These are phyloP conservation scores for Conomelus anceps DNA, from an alignment of 2,888 invertebrate species.

Conservation along the genomic window DNA sequence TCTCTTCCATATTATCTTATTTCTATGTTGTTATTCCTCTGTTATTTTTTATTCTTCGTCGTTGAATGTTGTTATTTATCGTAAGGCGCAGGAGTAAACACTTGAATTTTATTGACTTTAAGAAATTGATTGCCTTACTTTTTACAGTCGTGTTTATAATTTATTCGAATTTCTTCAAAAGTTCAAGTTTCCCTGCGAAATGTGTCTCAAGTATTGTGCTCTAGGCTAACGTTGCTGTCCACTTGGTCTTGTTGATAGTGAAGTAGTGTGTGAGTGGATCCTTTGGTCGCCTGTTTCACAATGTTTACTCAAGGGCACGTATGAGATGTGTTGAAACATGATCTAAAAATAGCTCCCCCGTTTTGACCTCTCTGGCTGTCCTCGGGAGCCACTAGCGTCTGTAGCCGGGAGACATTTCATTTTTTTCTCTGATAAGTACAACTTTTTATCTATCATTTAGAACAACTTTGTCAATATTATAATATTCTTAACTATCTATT, in stretches of 20 bases:
- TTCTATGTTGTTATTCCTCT: not conserved
- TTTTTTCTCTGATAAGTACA: not conserved
- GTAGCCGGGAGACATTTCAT: not conserved
- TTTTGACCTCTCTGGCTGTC: constrained; percentile 21
- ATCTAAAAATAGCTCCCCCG: constrained; percentile 20
- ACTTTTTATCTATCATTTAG: not conserved
- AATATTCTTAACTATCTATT: not conserved
- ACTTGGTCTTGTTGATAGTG: not conserved
- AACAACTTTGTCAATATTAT: not conserved
- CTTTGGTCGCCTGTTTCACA: constrained; percentile 2
- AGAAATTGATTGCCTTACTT: not conserved
- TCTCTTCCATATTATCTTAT: not conserved
- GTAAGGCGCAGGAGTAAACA: not conserved
- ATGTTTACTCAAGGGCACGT: constrained; percentile 13
- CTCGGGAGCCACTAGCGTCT: not conserved
- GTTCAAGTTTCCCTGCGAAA: not conserved
- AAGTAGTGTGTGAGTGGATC: not conserved
- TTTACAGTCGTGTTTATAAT: not conserved
- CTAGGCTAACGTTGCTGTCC: not conserved
- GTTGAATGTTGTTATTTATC: not conserved
- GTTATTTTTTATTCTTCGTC: not conserved
- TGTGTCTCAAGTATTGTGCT: not conserved
- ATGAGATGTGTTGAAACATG: constrained; percentile 13
- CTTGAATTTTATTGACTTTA: not conserved
- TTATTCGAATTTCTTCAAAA: no score